Evolutionary conservation across 37 sponge, comb jelly and placozoan genomes (phyloP), one percentile per base, ranked within the genome.

Genomic region (Aplysina aerophoba): DNA sequence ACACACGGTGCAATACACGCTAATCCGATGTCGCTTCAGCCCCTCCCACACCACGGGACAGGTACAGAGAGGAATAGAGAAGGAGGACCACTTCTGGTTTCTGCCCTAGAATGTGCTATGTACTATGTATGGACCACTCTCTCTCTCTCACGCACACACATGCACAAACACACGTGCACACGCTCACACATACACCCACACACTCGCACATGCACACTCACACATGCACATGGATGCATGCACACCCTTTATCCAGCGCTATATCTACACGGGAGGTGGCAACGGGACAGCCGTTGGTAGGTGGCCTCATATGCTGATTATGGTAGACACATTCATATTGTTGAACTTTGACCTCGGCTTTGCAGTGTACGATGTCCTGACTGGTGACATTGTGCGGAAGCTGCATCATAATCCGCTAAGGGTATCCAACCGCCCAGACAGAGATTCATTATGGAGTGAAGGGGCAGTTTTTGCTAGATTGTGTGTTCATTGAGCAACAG

Each of bases 1-100:
- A 55, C 98, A 97, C 82, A 20, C 54, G 37, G 95, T 97, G 19
- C 73, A 78, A n/a, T 55, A 86, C 62, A 95, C 95, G 8, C 90
- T 93, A 38, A 89, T 97, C 36, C 83, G 98, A 31, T 87, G 91
- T 50, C 71, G 84, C n/a, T 97, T 97, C 92, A 93, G 94, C 22
- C 95, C 98, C 1, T 17, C 44, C 22, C 65, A 21, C 36, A 87
- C 93, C 30, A 97, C 98, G 61, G 91, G 94, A 73, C 92, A 96
- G 87, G 94, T 94, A n/a, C n/a, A n/a, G n/a, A n/a, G n/a, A n/a
- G n/a, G n/a, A n/a, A n/a, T n/a, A n/a, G n/a, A n/a, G n/a, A n/a
- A n/a, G n/a, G n/a, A n/a, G n/a, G n/a, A n/a, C n/a, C n/a, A n/a
- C n/a, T n/a, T n/a, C n/a, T n/a, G n/a, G n/a, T 84, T 19, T 24